A percentile compares a stretch with the other conserved stretches of the same genome.
phyloP scores from a whole-genome alignment of 2,888 invertebrate species.

The Strigamia maritima region DNA sequence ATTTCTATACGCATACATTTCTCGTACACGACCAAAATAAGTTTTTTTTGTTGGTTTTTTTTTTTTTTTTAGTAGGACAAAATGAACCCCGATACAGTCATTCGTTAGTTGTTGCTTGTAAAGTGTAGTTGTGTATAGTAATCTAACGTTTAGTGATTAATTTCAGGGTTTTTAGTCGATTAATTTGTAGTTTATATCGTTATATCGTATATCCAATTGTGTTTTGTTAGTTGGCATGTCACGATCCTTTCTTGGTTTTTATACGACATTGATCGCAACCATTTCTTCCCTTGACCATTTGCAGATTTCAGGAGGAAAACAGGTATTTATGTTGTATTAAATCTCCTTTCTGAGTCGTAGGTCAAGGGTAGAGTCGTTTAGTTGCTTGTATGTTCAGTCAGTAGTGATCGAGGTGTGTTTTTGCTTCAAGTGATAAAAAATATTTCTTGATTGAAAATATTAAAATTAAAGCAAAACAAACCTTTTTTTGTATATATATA shows the following conservation, averaged over 20 bases:
- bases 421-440: neutral
- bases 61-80: no score
- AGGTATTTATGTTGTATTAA: neutral
- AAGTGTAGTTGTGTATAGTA: neutral
- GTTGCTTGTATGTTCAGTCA: neutral
- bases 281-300: conserved; percentile 28
- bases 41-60: no score
- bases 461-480: no score
- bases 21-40: conserved; percentile 18
- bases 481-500: neutral
- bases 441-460: neutral
- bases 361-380: conserved; percentile 17
- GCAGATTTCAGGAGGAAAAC: conserved; percentile 35
- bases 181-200: no score
- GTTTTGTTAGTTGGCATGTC: no score
- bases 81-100: neutral
- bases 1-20: neutral
- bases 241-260: conserved; percentile 31
- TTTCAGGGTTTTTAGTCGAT: neutral
- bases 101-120: neutral
- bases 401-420: neutral
- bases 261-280: neutral
- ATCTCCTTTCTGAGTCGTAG: neutral
- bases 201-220: no score
- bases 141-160: neutral